Evolutionary conservation across 2,113 vertebrate genomes (phyloP).

Genomic region (Monarcha castaneiventris): DNA sequence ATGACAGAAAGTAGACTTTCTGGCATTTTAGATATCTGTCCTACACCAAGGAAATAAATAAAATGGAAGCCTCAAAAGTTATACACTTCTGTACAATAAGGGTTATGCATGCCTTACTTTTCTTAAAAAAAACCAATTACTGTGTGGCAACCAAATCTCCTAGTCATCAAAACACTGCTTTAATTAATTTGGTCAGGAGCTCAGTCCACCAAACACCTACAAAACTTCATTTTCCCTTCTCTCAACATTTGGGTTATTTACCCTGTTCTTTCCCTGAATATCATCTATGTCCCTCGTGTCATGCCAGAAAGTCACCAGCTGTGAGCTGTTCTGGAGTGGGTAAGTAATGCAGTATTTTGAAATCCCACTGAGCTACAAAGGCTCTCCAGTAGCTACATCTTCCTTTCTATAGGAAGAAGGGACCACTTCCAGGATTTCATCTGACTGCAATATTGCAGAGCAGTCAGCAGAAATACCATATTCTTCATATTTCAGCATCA

Average conservation of each 20-base stretch:
- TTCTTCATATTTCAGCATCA: neutral
- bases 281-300: neutral
- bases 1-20: neutral
- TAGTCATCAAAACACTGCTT: neutral
- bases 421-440: neutral
- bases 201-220: neutral
- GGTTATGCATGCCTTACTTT: neutral
- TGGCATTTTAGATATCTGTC: neutral
- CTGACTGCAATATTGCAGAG: neutral
- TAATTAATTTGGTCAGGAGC: neutral
- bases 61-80: neutral
- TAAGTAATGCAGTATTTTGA: neutral
- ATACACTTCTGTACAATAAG: neutral
- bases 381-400: neutral
- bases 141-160: neutral
- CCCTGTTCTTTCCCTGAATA: neutral
- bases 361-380: neutral
- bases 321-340: neutral
- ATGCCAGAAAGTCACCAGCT: neutral
- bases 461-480: neutral
- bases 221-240: neutral
- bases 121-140: neutral
- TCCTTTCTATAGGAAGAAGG: neutral
- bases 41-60: neutral
- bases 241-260: neutral